Evolutionary conservation across 2,797 vertebrate genomes (phyloP).

Genomic region (Micropoecilia bifurca): DNA sequence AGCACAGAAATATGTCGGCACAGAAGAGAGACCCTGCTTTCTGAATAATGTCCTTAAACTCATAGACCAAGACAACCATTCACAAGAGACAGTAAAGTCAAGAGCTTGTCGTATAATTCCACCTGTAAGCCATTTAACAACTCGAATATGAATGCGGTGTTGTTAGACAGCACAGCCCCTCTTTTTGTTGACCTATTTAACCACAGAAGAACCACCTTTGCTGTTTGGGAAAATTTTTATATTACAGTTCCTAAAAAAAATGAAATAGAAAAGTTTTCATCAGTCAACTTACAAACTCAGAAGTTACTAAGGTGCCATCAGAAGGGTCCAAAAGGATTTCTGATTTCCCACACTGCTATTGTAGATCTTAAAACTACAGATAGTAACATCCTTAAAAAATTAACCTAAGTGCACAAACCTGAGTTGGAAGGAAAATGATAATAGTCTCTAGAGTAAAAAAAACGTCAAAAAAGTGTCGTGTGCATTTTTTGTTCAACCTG

Average conservation of each 20-base stretch:
- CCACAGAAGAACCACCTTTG: slow-evolving; percentile 30
- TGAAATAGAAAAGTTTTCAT: slow-evolving; percentile 41
- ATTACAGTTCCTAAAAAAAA: slow-evolving; percentile 47
- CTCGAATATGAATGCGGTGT: slow-evolving; percentile 17
- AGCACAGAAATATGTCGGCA: slow-evolving; percentile 56
- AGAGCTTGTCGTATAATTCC: slow-evolving; percentile 27
- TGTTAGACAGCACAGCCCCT: slow-evolving; percentile 7
- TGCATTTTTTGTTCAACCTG: no score
- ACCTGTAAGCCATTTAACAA: slow-evolving; percentile 38
- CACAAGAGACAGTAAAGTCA: slow-evolving; percentile 32
- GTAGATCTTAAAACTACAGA: not conserved
- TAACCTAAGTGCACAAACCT: not conserved
- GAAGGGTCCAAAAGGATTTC: not conserved
- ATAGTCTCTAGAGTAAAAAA: not conserved
- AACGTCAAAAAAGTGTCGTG: no score
- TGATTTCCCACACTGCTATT: not conserved
- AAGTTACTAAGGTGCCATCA: not conserved
- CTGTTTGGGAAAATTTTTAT: slow-evolving; percentile 24
- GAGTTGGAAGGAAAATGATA: not conserved
- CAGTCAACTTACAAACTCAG: slow-evolving; percentile 18
- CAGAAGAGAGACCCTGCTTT: slow-evolving; percentile 55
- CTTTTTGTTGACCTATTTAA: slow-evolving; percentile 17
- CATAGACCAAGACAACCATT: slow-evolving; percentile 60
- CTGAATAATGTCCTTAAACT: slow-evolving; percentile 49
- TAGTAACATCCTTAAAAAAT: not conserved